Base-by-base conservation (phyloP, 2,797 vertebrate genomes). In the Aratinga solstitialis region DNA sequence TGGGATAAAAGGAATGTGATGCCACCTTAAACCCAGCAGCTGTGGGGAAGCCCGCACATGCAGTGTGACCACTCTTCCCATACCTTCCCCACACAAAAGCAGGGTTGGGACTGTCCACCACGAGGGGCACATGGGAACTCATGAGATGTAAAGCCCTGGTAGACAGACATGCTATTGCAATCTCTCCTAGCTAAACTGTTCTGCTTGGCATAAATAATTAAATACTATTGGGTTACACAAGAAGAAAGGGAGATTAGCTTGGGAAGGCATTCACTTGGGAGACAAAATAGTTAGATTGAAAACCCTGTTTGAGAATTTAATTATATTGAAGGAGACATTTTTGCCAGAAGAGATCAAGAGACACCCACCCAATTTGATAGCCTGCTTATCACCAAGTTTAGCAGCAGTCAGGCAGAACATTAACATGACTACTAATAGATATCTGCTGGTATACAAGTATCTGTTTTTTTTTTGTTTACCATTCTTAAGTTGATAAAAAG, bases 201-300 rank as follows among this genome's bases (percentile, higher is more conserved):
- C 77, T 43, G 26, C 56, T 79, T 85, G 68, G 32, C 78, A 92
- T 89, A 66, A 96, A 92, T 91, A 91, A 94, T 95, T 95, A 74
- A 95, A 87, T 36, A 43, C 34, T 89, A 14, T 42, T 80, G 81
- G 72, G 36, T 38, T 0, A 0, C 68, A 54, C 1, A n/a, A 62
- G 62, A 75, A 75, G 79, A 93, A 48, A 76, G 38, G 43, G 67
- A 90, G 42, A 77, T 92, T 81, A 74, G 72, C 48, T 59, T 78
- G 79, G 66, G 76, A 95, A 93, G 50, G 22, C 38, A 22, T 30
- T 91, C 18, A 0, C 82, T 42, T 84, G 78, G 65, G 68, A 87
- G 56, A 27, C 29, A 89, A 84, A 95, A 81, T 8, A 82, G 67
- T 68, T 65, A 47, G 34, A 56, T 30, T 82, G 54, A 89, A 94